Percentiles rank a stretch among this genome's conserved stretches.
Evolutionary conservation across 92 coral and sea anemone genomes (phyloP).

Genomic region (Epizoanthus fatuus): DNA sequence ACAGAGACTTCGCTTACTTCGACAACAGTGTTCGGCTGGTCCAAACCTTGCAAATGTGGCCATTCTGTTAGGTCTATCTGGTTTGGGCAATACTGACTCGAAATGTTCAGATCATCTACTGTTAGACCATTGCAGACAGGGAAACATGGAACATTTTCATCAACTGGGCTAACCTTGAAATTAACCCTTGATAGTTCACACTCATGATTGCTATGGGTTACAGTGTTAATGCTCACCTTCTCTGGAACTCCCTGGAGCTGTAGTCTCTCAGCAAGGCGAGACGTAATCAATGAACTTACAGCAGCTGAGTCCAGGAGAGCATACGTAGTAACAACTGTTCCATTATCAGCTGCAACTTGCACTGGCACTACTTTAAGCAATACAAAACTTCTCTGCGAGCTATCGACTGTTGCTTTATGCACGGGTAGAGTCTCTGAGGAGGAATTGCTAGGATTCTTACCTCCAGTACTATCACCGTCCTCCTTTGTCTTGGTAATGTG

Average conservation of each 20-base stretch:
- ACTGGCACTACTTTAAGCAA: slow-evolving; percentile 52
- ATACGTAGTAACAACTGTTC: slow-evolving; percentile 48
- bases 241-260: slow-evolving; percentile 35
- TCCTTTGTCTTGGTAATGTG: slow-evolving; percentile 26
- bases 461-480: neutral
- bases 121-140: slow-evolving; percentile 49
- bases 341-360: slow-evolving; percentile 28
- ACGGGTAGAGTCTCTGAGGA: neutral
- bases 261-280: slow-evolving; percentile 50
- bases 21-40: slow-evolving; percentile 27
- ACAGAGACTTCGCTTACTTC: slow-evolving; percentile 58
- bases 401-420: slow-evolving; percentile 32
- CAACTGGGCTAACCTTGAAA: slow-evolving; percentile 36
- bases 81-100: slow-evolving; percentile 59
- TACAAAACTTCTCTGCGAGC: slow-evolving; percentile 9
- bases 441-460: neutral
- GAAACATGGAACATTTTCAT: slow-evolving; percentile 17
- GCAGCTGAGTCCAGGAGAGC: slow-evolving; percentile 63
- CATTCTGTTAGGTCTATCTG: slow-evolving; percentile 57
- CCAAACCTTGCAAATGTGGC: slow-evolving; percentile 59
- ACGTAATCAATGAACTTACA: slow-evolving; percentile 66
- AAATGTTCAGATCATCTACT: slow-evolving; percentile 51
- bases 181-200: slow-evolving; percentile 38
- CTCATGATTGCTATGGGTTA: slow-evolving; percentile 21
- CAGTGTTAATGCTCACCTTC: slow-evolving; percentile 38